Base-by-base conservation (phyloP, 1,140 invertebrate species). In the Ephestia elutella region DNA sequence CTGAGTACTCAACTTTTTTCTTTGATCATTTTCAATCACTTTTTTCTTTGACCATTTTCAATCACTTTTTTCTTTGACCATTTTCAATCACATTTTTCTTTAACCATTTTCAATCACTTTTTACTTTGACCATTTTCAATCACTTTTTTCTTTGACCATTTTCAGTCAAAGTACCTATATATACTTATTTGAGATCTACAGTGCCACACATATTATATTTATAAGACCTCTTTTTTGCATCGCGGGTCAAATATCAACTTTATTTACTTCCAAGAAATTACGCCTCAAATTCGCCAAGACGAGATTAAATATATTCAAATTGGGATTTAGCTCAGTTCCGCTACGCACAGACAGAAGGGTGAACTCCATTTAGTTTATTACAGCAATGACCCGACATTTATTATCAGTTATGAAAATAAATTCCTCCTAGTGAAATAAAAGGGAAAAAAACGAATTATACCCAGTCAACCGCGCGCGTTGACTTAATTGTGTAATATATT, bases 371-470 rank as follows among this genome's bases (percentile, higher is more conserved):
- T 71, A 69, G 63, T 78, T 82, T 84, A 84, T 84, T 78, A 79
- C 71, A 66, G 68, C 71, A 75, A 82, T 82, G 81, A 84, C 77
- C 77, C 73, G 77, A 78, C 79, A 71, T 82, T 82, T 84, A 82
- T 82, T 76, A 79, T 80, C 81, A 78, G 73, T 80, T 79, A 83
- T 80, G 78, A 80, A 83, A 80, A 83, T 79, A 81, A 77, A 81
- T 75, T 80, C 63, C 35, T 68, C 63, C 57, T 71, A 55, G 54
- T 74, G 68, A 80, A 80, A 80, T 70, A 81, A 78, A 73, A 71
- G 71, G 67, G 74, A 80, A 79, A 78, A 82, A 78, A 74, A n/a
- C n/a, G 67, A 75, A 79, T 78, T 77, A 75, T 76, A 66, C 54
- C 54, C 68, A 72, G 65, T 69, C 62, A 62, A 44, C 64, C 63